A percentile compares a stretch with the other conserved stretches of the same genome.
These are phyloP conservation scores for Linurgus olivaceus DNA, from an alignment of 2,797 vertebrate genomes.

Conservation along the genomic window DNA sequence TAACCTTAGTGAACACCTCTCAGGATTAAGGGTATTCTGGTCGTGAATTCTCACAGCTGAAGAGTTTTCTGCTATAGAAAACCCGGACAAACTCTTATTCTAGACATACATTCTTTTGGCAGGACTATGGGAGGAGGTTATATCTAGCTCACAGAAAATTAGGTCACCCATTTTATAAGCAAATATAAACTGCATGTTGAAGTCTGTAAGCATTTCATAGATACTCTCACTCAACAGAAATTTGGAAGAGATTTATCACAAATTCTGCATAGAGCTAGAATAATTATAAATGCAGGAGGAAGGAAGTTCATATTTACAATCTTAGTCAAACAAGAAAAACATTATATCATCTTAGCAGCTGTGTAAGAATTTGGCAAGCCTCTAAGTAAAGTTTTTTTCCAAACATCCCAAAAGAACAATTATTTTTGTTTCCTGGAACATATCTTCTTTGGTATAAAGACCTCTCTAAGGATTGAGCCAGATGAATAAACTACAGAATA, in stretches of 20 bases:
- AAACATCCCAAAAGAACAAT: slow-evolving; percentile 58
- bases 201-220: neutral
- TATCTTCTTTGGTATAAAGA: slow-evolving; percentile 38
- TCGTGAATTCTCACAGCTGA: neutral
- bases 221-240: neutral
- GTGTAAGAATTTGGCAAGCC: slow-evolving; percentile 55
- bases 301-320: slow-evolving; percentile 59
- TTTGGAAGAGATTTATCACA: neutral
- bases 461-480: neutral
- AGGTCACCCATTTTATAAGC: slow-evolving; percentile 22
- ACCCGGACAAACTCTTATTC: neutral
- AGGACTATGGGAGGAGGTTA: neutral
- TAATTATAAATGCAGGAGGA: slow-evolving; percentile 51
- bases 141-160: slow-evolving; percentile 28
- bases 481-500: slow-evolving; percentile 40
- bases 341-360: slow-evolving; percentile 68
- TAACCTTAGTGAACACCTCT: neutral
- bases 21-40: neutral
- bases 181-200: neutral
- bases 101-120: neutral
- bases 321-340: slow-evolving; percentile 20
- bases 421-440: slow-evolving; percentile 63
- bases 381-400: slow-evolving; percentile 9
- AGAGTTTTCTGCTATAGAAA: neutral
- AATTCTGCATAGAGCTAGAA: neutral